A percentile compares a stretch with the other conserved stretches of the same genome.
Evolutionary conservation across 2,113 vertebrate genomes (phyloP).

Genomic region (Antennarius striatus): DNA sequence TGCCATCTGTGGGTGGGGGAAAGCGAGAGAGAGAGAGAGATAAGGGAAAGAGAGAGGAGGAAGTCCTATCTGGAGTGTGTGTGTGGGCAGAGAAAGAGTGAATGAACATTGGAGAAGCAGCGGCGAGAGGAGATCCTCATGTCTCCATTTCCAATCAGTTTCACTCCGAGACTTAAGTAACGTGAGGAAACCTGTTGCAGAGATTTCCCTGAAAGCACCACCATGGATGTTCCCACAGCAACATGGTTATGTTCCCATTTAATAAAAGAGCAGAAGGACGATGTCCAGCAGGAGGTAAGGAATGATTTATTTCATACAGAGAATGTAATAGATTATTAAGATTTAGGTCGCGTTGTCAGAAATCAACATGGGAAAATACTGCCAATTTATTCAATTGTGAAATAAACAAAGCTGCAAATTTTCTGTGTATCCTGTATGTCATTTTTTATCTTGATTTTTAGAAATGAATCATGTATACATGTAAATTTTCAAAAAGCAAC

Average conservation of each 20-base stretch:
- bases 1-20: constrained; percentile 5
- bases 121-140: constrained; percentile 1
- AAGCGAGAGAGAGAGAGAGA: constrained; percentile 1
- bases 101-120: constrained; percentile 37
- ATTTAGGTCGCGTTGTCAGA: too few species aligned
- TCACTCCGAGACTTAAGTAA: constrained; percentile 6
- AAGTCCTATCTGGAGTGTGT: constrained; percentile 16
- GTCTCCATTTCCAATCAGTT: constrained; percentile 4
- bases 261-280: constrained; percentile 28
- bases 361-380: background rate
- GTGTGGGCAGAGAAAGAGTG: constrained; percentile 35
- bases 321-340: too few species aligned
- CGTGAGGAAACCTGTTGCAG: background rate
- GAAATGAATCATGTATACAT: too few species aligned
- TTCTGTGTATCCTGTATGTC: too few species aligned
- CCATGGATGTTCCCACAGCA: constrained; percentile 53
- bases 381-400: background rate
- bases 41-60: constrained; percentile 14
- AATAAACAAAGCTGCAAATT: too few species aligned
- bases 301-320: background rate
- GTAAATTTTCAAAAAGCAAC: background rate
- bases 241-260: constrained; percentile 10
- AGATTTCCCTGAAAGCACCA: background rate
- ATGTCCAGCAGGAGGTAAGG: constrained; percentile 61
- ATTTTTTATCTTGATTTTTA: too few species aligned